Base-by-base conservation (phyloP, 2,113 vertebrate species). In the Corythoichthys intestinalis region DNA sequence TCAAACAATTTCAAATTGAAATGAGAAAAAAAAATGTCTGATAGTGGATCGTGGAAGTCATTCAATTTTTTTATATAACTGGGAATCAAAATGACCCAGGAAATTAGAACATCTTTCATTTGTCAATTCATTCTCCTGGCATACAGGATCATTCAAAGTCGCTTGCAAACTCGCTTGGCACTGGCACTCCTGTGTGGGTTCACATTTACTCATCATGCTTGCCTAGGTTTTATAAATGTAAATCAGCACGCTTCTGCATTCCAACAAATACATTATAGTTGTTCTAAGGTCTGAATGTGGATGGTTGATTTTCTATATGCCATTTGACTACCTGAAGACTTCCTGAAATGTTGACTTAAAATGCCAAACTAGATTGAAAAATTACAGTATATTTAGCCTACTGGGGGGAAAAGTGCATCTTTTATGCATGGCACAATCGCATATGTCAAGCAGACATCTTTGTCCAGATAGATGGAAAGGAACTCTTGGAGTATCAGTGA, bases 401-500 rank as follows among this genome's bases (percentile, higher is more conserved):
- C 20, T 28, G 20, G 20, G 20, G 20, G 20, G 15, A 52, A 52
- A 28, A 11, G 38, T 20, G 38, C 15, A 39, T 4, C 35, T 44
- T 37, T n/a, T 15, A 14, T 14, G 39, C 58, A 39, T 20, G 17
- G 15, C 59, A 44, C 39, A 20, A 44, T 44, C 37, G 57, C 39
- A 20, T 6, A 65, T 65, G 64, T 74, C 59, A 77, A 74, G 77
- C 47, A 73, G 53, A 74, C 41, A 70, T 72, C 58, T 75, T 76
- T 63, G 67, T 65, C 35, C 38, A 57, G 72, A 82, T 66, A 74
- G 20, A 71, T 47, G 70, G 79, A 79, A 86, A 50, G 71, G 79
- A 81, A 86, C 87, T 80, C 66, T 80, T 70, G 69, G 64, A 66
- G 71, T 75, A 83, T 83, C 77, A 73, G 78, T 76, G 53, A 70